Conservation (phyloP, 2,113 vertebrate species). For the Monopterus albus region DNA sequence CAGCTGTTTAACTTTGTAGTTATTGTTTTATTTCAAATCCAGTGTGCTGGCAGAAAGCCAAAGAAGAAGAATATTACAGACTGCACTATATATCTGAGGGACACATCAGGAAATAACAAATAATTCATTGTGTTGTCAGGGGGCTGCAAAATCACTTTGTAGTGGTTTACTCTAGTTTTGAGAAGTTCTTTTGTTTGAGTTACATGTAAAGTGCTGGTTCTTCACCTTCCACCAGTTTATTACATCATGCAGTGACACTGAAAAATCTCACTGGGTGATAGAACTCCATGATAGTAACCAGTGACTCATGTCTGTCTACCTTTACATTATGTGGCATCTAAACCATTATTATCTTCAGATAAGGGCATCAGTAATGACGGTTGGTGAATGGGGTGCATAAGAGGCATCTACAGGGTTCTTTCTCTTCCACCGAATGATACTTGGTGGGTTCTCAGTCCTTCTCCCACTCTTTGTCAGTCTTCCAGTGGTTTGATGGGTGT, state of each 20-base stretch:
- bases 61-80: constrained; percentile 7
- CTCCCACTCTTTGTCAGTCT: constrained; percentile 63
- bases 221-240: constrained; percentile 7
- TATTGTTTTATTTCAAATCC: constrained; percentile 16
- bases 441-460: constrained; percentile 67
- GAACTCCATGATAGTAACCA: constrained; percentile 28
- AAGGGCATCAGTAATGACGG: constrained; percentile 51
- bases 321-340: constrained; percentile 54
- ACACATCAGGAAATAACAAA: constrained; percentile 6
- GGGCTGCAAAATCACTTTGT: constrained; percentile 5
- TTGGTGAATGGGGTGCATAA: constrained; percentile 10
- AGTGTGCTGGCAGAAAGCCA: constrained; percentile 10
- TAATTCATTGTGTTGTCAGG: constrained; percentile 3
- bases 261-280: constrained; percentile 25
- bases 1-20: no score
- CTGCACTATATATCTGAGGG: constrained; percentile 4
- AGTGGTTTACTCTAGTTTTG: constrained; percentile 1
- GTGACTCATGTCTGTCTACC: constrained; percentile 42
- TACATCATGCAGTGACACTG: constrained; percentile 15
- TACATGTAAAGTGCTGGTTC: background rate
- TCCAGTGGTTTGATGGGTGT: constrained; percentile 68
- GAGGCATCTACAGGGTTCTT: constrained; percentile 41
- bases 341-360: constrained; percentile 38
- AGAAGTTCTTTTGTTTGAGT: background rate
- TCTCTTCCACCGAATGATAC: constrained; percentile 50